Base-by-base conservation (phyloP, 1,140 invertebrate species). In the Drosophila nigrodunni region DNA sequence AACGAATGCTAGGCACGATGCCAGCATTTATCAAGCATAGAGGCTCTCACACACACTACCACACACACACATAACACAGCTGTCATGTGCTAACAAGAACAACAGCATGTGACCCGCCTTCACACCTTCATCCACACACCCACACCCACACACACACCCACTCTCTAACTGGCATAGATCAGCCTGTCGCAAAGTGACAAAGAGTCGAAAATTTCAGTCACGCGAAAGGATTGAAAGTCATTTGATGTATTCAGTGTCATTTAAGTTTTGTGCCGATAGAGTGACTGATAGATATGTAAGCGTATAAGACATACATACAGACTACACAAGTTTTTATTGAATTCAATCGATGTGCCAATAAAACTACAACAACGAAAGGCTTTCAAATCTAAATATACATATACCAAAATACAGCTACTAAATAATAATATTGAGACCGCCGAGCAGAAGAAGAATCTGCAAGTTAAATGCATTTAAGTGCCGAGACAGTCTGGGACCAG, bases 151-250 rank as follows among this genome's bases (percentile, higher is more conserved):
- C 49, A 54, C 30, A 35, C 9, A 55, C 8, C 25, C 4, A 25
- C 25, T 3, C 25, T 3, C 25, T 30, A 30, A 15, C 25, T 35
- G 49, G 37, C 57, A 60, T 60, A 75, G 73, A 74, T 69, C 57
- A 69, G 72, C 57, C 67, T 71, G 73, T 75, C 58, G 66, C 58
- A 62, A 30, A 74, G 73, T 87, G 83, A 88, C 83, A 87, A 87
- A 88, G 83, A 88, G 83, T 80, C 83, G 77, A 88, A 77, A 88
- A 88, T 88, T 87, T 88, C 50, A 87, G 83, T 87, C 83, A 88
- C 83, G 83, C 83, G 83, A 87, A 88, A 78, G 83, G 83, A 87
- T 87, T 87, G 81, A 83, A 88, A 82, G 80, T 82, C 83, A 81
- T 82, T 87, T 87, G 83, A 87, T 82, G 83, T 88, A 87, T 87